These are phyloP conservation scores for Petrocephalus microphthalmus DNA, from an alignment of 2,113 vertebrate species.

Conservation along the genomic window DNA sequence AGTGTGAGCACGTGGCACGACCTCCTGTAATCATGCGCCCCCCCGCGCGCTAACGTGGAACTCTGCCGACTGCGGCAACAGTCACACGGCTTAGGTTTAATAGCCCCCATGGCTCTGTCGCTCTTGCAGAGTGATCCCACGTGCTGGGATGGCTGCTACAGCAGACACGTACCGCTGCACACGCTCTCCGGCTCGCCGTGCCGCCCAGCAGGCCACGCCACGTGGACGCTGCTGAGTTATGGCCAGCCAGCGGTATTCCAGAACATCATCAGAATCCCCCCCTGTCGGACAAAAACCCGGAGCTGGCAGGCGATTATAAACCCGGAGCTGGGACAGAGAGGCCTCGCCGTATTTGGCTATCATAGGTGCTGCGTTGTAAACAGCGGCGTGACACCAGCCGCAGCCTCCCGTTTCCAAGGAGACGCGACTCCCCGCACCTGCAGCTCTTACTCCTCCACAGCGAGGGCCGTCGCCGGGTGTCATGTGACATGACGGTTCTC, in stretches of 20 bases:
- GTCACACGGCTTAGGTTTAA: background rate
- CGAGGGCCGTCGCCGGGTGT: slow-evolving; percentile 9
- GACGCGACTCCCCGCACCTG: slow-evolving; percentile 33
- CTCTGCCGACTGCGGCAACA: background rate
- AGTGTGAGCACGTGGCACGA: background rate
- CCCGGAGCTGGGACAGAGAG: background rate
- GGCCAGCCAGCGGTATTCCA: background rate
- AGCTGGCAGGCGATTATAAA: slow-evolving; percentile 12
- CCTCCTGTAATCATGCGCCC: background rate
- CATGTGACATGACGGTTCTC: slow-evolving; percentile 27
- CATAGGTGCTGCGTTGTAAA: background rate
- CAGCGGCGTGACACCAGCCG: background rate
- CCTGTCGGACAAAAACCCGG: background rate
- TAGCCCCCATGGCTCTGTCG: background rate
- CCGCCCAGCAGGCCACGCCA: background rate
- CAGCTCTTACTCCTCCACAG: slow-evolving; percentile 25
- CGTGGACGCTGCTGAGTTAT: background rate
- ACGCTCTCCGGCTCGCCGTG: background rate
- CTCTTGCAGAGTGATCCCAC: background rate
- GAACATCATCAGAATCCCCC: slow-evolving; percentile 14
- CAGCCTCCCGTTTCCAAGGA: slow-evolving; percentile 42
- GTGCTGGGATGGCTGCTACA: background rate
- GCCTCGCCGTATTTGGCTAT: slow-evolving; percentile 21
- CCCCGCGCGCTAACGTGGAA: background rate
- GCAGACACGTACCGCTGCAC: background rate